Evolutionary conservation across 2,113 vertebrate genomes (phyloP).

Genomic region (Leucopsar rothschildi): DNA sequence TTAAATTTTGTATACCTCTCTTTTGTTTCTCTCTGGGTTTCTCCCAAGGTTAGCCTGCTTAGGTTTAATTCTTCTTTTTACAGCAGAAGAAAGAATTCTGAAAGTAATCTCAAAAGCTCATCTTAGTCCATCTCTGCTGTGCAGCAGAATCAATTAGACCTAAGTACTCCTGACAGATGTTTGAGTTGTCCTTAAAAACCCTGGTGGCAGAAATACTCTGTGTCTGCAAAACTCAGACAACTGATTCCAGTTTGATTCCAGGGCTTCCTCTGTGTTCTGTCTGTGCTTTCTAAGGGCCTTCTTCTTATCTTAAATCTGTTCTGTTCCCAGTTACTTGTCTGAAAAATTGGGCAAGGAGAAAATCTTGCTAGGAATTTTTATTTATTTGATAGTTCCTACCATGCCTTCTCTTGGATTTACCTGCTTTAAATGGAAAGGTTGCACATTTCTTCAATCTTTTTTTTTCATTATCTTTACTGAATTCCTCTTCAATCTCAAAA

Average conservation of each 20-base stretch:
- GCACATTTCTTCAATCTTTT: not conserved
- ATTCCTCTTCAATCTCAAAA: not conserved
- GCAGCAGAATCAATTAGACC: not conserved
- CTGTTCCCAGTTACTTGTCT: not conserved
- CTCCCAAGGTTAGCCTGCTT: slow-evolving; percentile 24
- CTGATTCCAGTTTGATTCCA: not conserved
- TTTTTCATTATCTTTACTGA: not conserved
- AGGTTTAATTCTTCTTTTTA: slow-evolving; percentile 29
- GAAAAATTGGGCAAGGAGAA: not conserved
- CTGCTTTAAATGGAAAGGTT: not conserved
- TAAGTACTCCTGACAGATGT: slow-evolving; percentile 36
- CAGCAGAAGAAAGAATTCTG: not conserved
- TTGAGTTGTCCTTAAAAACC: slow-evolving; percentile 38
- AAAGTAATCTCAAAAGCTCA: slow-evolving; percentile 9
- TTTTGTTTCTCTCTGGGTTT: not conserved
- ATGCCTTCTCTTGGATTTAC: not conserved
- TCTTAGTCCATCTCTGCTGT: not conserved
- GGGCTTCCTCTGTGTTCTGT: not conserved
- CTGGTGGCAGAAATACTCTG: not conserved
- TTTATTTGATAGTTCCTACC: not conserved
- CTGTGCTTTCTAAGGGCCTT: not conserved
- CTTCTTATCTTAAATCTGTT: not conserved
- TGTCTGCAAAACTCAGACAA: not conserved
- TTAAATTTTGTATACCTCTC: not conserved
- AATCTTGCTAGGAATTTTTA: not conserved